A percentile compares a stretch with the other conserved stretches of the same genome.
Evolutionary conservation across 2,888 invertebrate genomes (phyloP).

Genomic region (Eugnorisma glareosa): DNA sequence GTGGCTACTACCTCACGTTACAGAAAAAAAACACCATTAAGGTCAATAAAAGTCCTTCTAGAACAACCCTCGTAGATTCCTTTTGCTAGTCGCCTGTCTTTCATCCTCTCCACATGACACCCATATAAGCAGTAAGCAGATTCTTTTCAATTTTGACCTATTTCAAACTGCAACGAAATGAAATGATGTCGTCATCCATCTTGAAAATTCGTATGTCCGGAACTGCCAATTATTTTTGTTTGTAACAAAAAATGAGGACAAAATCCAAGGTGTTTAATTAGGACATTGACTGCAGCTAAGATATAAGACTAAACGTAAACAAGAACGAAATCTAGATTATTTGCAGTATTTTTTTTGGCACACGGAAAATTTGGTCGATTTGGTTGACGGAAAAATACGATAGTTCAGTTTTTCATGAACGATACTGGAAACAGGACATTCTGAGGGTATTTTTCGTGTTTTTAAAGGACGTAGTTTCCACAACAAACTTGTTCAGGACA

Average conservation of each 20-base stretch:
- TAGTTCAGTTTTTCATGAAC: not conserved
- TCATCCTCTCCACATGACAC: not conserved
- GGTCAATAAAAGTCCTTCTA: too few species aligned
- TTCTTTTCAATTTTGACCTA: not conserved
- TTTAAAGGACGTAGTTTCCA: not conserved
- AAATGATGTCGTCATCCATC: conserved; percentile 17
- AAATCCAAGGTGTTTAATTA: conserved; percentile 37
- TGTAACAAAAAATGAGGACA: conserved; percentile 28
- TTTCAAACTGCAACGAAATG: not conserved
- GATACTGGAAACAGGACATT: too few species aligned
- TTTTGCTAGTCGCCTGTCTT: too few species aligned
- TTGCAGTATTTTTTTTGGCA: conserved; percentile 41
- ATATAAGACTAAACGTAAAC: conserved; percentile 29
- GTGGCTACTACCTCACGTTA: too few species aligned
- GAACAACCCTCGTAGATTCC: too few species aligned
- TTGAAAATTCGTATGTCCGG: conserved; percentile 11
- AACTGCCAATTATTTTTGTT: conserved; percentile 48
- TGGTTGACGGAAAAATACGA: conserved; percentile 9
- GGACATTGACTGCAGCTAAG: conserved; percentile 49
- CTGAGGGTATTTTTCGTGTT: not conserved
- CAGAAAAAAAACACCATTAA: too few species aligned
- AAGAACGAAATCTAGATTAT: conserved; percentile 17
- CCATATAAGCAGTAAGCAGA: not conserved
- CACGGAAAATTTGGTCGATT: not conserved
- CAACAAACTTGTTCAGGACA: not conserved